Percentiles rank a stretch among this genome's conserved stretches.
phyloP scores from a whole-genome alignment of 2,888 invertebrate species.

The Cantharis lateralis region DNA sequence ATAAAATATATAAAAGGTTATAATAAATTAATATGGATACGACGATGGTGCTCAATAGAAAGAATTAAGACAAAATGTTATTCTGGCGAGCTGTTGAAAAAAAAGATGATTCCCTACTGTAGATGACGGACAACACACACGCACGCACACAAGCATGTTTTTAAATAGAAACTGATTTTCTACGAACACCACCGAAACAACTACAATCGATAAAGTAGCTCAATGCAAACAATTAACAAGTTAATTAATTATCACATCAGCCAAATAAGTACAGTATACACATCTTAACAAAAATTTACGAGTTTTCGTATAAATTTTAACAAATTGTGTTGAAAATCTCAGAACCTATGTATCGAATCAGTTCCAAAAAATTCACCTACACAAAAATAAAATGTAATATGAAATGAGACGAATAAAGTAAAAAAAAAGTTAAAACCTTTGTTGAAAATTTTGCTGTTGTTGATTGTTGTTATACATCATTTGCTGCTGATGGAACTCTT shows the following conservation, averaged over 20 bases:
- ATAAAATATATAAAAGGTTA: not conserved
- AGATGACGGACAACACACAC: not conserved
- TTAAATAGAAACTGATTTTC: not conserved
- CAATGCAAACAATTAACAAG: not conserved
- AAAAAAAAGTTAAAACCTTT: slow-evolving; percentile 61
- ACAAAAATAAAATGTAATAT: not conserved
- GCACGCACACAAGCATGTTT: not conserved
- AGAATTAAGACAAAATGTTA: no score
- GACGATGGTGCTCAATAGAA: not conserved
- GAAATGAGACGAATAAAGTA: not conserved
- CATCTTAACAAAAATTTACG: not conserved
- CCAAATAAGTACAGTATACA: not conserved
- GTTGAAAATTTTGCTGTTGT: slow-evolving; percentile 73
- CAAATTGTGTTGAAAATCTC: not conserved
- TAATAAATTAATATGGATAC: not conserved
- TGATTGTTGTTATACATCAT: slow-evolving; percentile 71
- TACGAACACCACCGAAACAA: not conserved
- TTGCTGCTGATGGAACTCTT: slow-evolving; percentile 66
- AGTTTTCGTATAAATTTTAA: not conserved
- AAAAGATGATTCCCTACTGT: not conserved
- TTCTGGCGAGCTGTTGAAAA: no score
- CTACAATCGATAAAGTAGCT: not conserved
- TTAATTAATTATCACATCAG: not conserved
- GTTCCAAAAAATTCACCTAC: not conserved
- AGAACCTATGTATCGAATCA: not conserved